These are phyloP conservation scores for Naja naja DNA, from an alignment of 2,113 vertebrate species.

Conservation along the genomic window DNA sequence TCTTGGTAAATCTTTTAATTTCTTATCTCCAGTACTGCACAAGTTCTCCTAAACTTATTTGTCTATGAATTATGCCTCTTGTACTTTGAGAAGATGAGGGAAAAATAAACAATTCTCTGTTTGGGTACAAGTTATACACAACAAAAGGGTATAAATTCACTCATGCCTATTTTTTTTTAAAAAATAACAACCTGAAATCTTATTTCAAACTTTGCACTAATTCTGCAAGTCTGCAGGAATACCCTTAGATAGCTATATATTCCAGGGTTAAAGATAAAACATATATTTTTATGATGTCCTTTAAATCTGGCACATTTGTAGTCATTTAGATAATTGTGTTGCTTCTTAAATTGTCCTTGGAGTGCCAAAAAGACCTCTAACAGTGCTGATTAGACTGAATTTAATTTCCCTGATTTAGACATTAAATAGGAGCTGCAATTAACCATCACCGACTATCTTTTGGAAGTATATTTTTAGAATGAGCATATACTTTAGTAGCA, in stretches of 20 bases:
- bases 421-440: conserved; percentile 52
- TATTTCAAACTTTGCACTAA: not conserved
- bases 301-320: conserved; percentile 50
- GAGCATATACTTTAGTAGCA: conserved; percentile 22
- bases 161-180: not conserved
- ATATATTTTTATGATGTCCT: conserved; percentile 40
- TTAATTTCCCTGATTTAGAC: conserved; percentile 64
- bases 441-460: conserved; percentile 55
- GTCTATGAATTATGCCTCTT: not conserved
- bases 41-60: not conserved
- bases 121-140: not conserved
- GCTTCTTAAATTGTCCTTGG: conserved; percentile 48
- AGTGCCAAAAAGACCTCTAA: conserved; percentile 48
- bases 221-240: not conserved
- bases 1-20: not conserved
- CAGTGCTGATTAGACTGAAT: conserved; percentile 61
- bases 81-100: not conserved
- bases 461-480: conserved; percentile 58
- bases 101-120: not conserved
- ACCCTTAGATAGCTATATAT: not conserved
- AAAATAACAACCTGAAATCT: not conserved
- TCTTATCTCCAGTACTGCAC: not conserved
- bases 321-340: conserved; percentile 49
- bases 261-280: conserved; percentile 35
- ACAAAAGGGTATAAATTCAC: not conserved